A percentile compares a stretch with the other conserved stretches of the same genome.
Conservation (phyloP, 2,113 vertebrate genomes). For the Podarcis cretensis region DNA sequence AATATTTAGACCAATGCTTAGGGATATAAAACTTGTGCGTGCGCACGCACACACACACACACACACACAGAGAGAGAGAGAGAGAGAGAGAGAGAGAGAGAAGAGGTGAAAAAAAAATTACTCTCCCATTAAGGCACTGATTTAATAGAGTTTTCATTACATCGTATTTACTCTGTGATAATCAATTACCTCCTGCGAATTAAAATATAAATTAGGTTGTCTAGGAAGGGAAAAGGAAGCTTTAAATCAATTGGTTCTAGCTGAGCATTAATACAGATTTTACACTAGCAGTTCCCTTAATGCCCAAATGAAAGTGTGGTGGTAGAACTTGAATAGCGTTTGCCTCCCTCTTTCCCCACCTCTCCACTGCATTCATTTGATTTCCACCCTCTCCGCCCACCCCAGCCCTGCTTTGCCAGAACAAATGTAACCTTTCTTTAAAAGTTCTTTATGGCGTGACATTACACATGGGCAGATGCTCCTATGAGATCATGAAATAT, state of each 20-base stretch:
- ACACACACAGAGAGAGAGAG: slow-evolving; percentile 9
- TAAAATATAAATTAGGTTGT: slow-evolving; percentile 74
- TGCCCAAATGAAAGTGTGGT: slow-evolving; percentile 50
- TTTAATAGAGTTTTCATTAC: slow-evolving; percentile 72
- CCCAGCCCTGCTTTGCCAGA: slow-evolving; percentile 12
- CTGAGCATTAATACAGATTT: slow-evolving; percentile 58
- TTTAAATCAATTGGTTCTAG: slow-evolving; percentile 61
- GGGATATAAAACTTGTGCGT: slow-evolving; percentile 50
- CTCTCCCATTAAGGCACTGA: slow-evolving; percentile 64
- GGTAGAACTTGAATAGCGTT: slow-evolving; percentile 24
- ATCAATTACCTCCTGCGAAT: slow-evolving; percentile 76
- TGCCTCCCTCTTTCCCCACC: slow-evolving; percentile 19
- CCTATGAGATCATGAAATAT: background rate
- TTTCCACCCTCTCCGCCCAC: background rate
- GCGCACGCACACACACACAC: background rate
- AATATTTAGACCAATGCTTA: slow-evolving; percentile 79
- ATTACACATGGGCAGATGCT: background rate
- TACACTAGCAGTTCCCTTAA: slow-evolving; percentile 47
- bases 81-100: background rate
- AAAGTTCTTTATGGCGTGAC: slow-evolving; percentile 12
- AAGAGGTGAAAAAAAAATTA: slow-evolving; percentile 4
- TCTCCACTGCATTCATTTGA: slow-evolving; percentile 9
- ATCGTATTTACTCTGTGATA: slow-evolving; percentile 70
- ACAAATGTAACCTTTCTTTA: slow-evolving; percentile 27
- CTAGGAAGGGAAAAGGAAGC: slow-evolving; percentile 42